phyloP scores from a whole-genome alignment of 2,113 vertebrate genomes.

The Cinclus mexicanus region DNA sequence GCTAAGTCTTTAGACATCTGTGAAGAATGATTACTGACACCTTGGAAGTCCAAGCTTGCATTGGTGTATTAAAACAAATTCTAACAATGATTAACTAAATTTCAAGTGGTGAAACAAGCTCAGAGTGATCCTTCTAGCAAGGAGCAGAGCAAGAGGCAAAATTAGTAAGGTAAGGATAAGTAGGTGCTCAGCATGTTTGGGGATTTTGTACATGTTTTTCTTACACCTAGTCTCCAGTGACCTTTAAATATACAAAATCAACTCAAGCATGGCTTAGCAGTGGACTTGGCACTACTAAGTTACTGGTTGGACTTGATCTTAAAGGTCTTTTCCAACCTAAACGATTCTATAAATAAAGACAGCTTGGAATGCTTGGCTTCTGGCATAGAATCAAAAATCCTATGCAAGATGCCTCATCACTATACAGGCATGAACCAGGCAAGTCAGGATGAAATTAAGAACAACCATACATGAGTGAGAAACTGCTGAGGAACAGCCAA shows the following conservation, averaged over 20 bases:
- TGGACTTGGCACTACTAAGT: background rate
- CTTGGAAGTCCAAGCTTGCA: background rate
- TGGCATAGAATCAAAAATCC: slow-evolving; percentile 42
- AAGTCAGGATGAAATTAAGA: background rate
- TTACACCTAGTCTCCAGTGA: background rate
- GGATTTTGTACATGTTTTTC: background rate
- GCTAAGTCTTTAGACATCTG: background rate
- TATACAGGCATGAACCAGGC: slow-evolving; percentile 1
- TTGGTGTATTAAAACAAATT: background rate
- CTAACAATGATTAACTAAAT: background rate
- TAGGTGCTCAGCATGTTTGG: background rate
- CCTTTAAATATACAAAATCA: background rate
- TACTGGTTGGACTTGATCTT: background rate
- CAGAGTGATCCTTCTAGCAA: background rate
- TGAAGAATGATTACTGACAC: background rate
- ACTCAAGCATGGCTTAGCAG: background rate
- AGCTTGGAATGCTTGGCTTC: slow-evolving; percentile 38
- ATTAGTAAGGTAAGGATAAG: background rate
- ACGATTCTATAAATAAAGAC: slow-evolving; percentile 11
- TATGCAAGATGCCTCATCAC: background rate
- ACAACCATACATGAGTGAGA: background rate
- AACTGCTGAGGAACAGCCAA: background rate
- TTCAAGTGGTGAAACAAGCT: background rate
- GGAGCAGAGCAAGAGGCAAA: background rate
- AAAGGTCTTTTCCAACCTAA: background rate